Percentiles rank a stretch among this genome's conserved stretches.
Evolutionary conservation across 2,888 invertebrate genomes (phyloP).

Genomic region (Caenorhabditis becei): DNA sequence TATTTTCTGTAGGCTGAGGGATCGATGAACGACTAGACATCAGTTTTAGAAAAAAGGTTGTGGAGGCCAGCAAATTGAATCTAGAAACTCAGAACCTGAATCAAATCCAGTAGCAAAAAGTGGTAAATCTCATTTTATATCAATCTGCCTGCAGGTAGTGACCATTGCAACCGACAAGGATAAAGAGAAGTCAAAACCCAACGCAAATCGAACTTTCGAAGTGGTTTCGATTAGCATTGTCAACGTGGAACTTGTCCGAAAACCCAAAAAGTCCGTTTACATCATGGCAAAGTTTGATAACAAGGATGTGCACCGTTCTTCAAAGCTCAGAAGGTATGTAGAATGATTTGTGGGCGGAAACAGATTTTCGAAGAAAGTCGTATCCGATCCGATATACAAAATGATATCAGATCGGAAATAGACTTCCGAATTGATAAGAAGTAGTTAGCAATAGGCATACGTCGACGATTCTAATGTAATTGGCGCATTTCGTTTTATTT

Average conservation of each 20-base stretch:
- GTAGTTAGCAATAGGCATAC: not conserved
- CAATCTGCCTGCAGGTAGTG: constrained; percentile 31
- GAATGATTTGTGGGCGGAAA: no score
- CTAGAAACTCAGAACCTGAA: not conserved
- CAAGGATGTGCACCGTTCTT: constrained; percentile 61
- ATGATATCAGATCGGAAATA: constrained; percentile 3
- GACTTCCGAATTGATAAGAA: constrained; percentile 45
- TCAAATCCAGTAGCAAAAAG: not conserved
- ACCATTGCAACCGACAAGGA: constrained; percentile 3
- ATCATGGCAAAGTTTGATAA: constrained; percentile 66
- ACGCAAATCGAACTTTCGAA: constrained; percentile 48
- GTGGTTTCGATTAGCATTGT: constrained; percentile 38
- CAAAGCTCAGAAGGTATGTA: constrained; percentile 43
- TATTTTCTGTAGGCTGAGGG: not conserved
- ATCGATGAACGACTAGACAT: constrained; percentile 2
- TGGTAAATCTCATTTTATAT: no score
- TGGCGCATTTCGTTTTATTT: constrained; percentile 17
- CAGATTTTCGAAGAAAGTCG: not conserved
- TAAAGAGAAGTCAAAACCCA: constrained; percentile 4
- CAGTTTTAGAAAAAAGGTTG: not conserved
- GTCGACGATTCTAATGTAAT: constrained; percentile 22
- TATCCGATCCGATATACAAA: not conserved
- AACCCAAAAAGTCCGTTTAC: constrained; percentile 55
- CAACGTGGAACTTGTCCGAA: constrained; percentile 32
- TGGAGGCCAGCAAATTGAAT: no score